Percentiles rank a stretch among this genome's conserved stretches.
phyloP scores from a whole-genome alignment of 1,140 invertebrate species.

The Brachionus asplanchnoidis region DNA sequence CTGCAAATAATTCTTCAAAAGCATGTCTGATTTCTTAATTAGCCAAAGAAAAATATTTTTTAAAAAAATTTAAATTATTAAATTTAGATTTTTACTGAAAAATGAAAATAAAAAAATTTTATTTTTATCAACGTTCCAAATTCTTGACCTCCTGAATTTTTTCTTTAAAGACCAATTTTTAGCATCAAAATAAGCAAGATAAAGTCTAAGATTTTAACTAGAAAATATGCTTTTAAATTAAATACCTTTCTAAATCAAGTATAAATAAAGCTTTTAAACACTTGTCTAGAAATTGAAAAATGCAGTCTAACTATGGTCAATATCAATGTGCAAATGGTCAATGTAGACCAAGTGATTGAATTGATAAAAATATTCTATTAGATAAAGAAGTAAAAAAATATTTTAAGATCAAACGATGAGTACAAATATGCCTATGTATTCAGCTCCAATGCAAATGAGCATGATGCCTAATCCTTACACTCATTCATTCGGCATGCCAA shows the following conservation, averaged over 20 bases:
- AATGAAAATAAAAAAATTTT: neutral
- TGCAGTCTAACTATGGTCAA: neutral
- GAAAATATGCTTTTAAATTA: too few species aligned
- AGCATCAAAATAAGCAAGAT: too few species aligned
- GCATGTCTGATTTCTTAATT: neutral
- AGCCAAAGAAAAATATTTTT: neutral
- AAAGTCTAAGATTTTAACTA: too few species aligned
- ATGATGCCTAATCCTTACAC: neutral
- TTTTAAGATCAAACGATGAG: neutral
- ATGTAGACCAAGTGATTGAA: neutral
- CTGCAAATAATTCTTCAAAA: neutral
- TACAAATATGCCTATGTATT: neutral
- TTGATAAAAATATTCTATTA: neutral
- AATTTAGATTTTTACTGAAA: neutral
- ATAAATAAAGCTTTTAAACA: neutral
- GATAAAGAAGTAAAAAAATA: neutral
- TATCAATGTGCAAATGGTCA: neutral
- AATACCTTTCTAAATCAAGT: neutral
- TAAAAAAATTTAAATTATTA: neutral
- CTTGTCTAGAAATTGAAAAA: neutral
- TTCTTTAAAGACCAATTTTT: neutral
- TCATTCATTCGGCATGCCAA: neutral
- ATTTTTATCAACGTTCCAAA: neutral
- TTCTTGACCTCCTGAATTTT: neutral
- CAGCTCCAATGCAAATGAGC: neutral